phyloP scores from a whole-genome alignment of 2,888 invertebrate species.

The Heteropelma amictum region DNA sequence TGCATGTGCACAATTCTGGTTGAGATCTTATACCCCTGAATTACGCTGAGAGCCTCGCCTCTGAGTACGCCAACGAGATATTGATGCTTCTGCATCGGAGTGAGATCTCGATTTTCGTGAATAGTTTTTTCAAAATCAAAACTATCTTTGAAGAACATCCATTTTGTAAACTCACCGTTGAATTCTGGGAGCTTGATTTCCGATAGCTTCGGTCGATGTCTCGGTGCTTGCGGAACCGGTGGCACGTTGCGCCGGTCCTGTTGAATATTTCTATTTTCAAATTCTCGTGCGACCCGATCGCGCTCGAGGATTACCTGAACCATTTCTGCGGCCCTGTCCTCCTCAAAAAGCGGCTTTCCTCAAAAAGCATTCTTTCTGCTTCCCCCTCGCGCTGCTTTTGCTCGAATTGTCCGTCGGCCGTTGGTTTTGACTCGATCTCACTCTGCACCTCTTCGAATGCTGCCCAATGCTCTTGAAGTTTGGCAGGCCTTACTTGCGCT shows the following conservation, averaged over 20 bases:
- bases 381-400: slow-evolving; percentile 1
- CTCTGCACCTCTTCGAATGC: slow-evolving; percentile 21
- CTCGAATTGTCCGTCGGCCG: neutral
- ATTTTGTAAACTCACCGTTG: slow-evolving; percentile 44
- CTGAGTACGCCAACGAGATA: slow-evolving; percentile 28
- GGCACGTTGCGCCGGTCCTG: neutral
- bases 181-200: slow-evolving; percentile 34
- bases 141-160: slow-evolving; percentile 46
- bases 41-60: slow-evolving; percentile 30
- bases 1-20: slow-evolving; percentile 1
- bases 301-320: slow-evolving; percentile 23
- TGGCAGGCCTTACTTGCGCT: slow-evolving; percentile 3
- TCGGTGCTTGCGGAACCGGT: neutral
- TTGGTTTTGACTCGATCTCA: neutral
- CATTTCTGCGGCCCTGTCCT: slow-evolving; percentile 24
- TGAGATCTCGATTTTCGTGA: slow-evolving; percentile 8
- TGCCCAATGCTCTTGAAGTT: slow-evolving; percentile 1
- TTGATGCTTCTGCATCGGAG: slow-evolving; percentile 32
- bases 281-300: neutral
- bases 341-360: slow-evolving; percentile 22
- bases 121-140: slow-evolving; percentile 45
- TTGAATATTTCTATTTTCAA: neutral
- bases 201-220: slow-evolving; percentile 28
- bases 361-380: slow-evolving; percentile 30
- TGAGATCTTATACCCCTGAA: slow-evolving; percentile 13